Conservation (phyloP, 2,113 vertebrate genomes). For the Oreochromis niloticus region DNA sequence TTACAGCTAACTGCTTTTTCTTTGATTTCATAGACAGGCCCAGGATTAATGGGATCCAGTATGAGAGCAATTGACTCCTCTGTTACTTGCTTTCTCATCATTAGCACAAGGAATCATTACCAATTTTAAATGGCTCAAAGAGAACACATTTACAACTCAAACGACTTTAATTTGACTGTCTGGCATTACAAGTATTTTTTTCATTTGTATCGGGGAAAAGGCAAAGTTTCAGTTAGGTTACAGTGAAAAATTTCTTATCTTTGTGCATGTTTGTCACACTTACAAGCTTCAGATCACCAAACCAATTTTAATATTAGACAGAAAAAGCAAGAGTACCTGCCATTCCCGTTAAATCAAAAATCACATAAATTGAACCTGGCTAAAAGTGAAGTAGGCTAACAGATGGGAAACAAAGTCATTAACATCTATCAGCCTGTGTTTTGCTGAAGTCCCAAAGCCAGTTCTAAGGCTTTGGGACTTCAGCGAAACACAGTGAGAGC, state of each 20-base stretch:
- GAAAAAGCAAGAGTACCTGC: background rate
- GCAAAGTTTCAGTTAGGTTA: background rate
- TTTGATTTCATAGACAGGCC: constrained; percentile 61
- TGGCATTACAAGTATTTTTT: background rate
- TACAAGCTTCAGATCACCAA: background rate
- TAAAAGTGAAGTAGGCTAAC: background rate
- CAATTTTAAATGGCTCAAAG: background rate
- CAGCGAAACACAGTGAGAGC: background rate
- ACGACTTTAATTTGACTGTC: background rate
- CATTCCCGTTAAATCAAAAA: background rate
- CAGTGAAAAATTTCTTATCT: background rate
- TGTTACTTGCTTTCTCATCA: constrained; percentile 17
- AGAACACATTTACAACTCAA: background rate
- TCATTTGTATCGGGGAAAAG: background rate
- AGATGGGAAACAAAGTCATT: background rate
- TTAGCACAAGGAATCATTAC: background rate
- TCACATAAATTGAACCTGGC: background rate
- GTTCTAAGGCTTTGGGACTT: background rate
- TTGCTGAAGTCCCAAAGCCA: background rate
- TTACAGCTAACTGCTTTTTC: constrained; percentile 54
- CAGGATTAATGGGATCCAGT: constrained; percentile 61
- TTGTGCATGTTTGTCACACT: background rate
- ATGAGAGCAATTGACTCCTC: constrained; percentile 36
- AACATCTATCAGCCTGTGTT: background rate
- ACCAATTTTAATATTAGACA: background rate